Conservation (phyloP, 1,140 invertebrate genomes). For the Macrosteles quadrilineatus region DNA sequence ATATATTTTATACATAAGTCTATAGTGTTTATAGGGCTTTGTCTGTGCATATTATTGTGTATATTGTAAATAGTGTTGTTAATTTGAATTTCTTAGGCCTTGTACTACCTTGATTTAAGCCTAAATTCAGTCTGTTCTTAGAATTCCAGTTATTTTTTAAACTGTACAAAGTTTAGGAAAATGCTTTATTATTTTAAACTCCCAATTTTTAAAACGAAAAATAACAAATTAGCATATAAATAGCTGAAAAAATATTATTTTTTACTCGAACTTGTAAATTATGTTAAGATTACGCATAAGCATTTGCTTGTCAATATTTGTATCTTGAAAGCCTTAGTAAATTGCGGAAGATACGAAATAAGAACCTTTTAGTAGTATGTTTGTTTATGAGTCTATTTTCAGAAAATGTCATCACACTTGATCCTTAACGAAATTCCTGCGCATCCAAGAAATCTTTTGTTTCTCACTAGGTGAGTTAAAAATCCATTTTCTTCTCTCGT, state of each 20-base stretch:
- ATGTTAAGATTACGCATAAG: background rate
- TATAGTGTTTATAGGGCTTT: slow-evolving; percentile 25
- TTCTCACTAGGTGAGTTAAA: too few relatives aligned
- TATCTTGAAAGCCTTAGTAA: background rate
- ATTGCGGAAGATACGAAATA: too few relatives aligned
- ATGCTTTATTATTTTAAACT: background rate
- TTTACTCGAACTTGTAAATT: background rate
- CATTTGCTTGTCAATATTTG: background rate
- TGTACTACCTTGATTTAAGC: background rate
- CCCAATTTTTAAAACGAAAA: background rate
- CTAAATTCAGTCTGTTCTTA: background rate
- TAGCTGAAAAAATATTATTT: background rate
- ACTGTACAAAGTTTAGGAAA: background rate
- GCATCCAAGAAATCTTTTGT: too few relatives aligned
- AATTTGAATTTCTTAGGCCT: slow-evolving; percentile 10
- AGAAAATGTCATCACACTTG: too few relatives aligned
- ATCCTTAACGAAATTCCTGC: too few relatives aligned
- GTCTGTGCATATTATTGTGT: slow-evolving; percentile 21
- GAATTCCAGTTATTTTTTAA: background rate
- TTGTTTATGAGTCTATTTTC: too few relatives aligned
- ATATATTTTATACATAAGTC: slow-evolving; percentile 21
- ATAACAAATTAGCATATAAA: background rate
- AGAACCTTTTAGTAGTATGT: too few relatives aligned
- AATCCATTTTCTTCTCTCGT: too few relatives aligned
- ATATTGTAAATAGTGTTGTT: slow-evolving; percentile 24